Evolutionary conservation across 92 coral and sea anemone genomes (phyloP).

Genomic region (Diadumene lineata): DNA sequence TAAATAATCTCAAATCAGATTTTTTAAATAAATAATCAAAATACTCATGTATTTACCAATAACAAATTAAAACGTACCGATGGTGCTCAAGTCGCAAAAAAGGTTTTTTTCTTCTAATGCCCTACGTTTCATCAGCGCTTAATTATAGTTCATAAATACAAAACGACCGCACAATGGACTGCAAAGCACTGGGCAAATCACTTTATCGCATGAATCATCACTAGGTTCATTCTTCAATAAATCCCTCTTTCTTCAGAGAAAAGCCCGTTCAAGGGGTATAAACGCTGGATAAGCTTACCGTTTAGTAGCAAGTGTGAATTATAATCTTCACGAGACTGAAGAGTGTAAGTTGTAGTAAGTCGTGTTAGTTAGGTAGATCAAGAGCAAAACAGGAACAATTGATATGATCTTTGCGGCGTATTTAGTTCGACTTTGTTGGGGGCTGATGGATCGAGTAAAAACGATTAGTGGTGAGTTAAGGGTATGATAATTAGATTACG

Average conservation of each 20-base stretch:
- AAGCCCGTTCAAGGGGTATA: neutral
- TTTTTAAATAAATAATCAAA: too few species aligned
- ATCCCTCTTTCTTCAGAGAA: neutral
- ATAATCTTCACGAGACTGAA: neutral
- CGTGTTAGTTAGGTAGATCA: too few species aligned
- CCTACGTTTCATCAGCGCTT: neutral
- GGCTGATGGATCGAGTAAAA: conserved; percentile 10
- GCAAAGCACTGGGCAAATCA: neutral
- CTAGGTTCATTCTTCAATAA: neutral
- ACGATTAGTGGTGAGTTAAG: conserved; percentile 20
- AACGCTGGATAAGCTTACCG: conserved; percentile 1
- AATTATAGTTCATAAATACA: neutral
- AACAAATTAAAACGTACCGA: neutral
- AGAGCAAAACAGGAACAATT: neutral
- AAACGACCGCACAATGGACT: neutral
- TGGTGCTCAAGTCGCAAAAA: neutral
- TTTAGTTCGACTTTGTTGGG: conserved; percentile 6
- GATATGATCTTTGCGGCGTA: neutral
- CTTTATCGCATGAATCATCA: neutral
- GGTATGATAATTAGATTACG: conserved; percentile 20
- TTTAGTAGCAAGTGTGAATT: neutral
- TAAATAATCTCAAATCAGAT: too few species aligned
- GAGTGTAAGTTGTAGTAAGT: neutral
- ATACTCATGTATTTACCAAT: too few species aligned
- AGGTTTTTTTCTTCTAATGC: neutral